A percentile compares a stretch with the other conserved stretches of the same genome.
Conservation (phyloP, 2,888 invertebrate genomes). For the Mylabris sibirica region DNA sequence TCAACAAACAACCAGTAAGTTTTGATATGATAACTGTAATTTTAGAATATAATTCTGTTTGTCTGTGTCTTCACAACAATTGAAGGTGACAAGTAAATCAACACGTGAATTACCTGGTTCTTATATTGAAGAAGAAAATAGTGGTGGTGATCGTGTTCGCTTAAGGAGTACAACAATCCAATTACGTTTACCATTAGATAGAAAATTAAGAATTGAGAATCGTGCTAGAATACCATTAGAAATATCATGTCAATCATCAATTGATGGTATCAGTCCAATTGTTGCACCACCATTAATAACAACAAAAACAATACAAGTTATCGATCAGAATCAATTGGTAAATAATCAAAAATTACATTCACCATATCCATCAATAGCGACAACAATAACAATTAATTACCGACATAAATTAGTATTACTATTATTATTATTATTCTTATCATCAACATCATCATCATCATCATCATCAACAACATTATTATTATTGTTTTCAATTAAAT, state of each 20-base stretch:
- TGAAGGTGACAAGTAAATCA: conserved; percentile 24
- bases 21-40: too few species aligned
- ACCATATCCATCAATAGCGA: conserved; percentile 17
- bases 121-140: conserved; percentile 11
- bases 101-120: conserved; percentile 22
- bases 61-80: too few species aligned
- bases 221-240: conserved; percentile 33
- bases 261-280: conserved; percentile 34
- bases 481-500: background rate
- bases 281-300: conserved; percentile 34
- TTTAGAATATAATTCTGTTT: too few species aligned
- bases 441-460: background rate
- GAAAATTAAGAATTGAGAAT: conserved; percentile 30
- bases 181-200: conserved; percentile 32
- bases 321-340: conserved; percentile 41
- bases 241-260: conserved; percentile 37
- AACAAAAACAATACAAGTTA: conserved; percentile 32
- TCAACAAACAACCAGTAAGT: conserved; percentile 43
- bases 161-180: conserved; percentile 35
- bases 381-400: background rate
- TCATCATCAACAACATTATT: too few species aligned
- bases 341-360: conserved; percentile 44
- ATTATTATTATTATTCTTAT: background rate
- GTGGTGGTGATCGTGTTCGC: conserved; percentile 32
- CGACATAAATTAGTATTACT: too few species aligned